A percentile compares a stretch with the other conserved stretches of the same genome.
These are phyloP conservation scores for Marcusenius ussheri DNA, from an alignment of 2,113 vertebrate genomes.

Conservation along the genomic window DNA sequence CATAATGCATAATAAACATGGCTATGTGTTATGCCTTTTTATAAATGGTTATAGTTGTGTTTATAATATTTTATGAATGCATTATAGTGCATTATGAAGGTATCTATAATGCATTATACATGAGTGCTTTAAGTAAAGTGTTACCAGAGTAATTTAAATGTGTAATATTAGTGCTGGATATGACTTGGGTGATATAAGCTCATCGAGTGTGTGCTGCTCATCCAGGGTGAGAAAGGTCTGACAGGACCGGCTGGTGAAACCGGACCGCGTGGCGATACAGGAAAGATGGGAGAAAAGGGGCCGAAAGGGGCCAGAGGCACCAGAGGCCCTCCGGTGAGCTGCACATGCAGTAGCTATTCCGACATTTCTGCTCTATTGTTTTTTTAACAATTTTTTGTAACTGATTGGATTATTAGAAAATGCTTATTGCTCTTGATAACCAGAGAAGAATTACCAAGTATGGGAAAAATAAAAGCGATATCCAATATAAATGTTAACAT, in stretches of 20 bases:
- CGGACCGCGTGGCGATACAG: constrained; percentile 68
- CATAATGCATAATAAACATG: background rate
- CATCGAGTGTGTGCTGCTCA: constrained; percentile 20
- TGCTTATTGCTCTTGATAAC: background rate
- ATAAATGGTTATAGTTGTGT: background rate
- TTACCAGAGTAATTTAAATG: background rate
- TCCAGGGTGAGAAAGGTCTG: constrained; percentile 81
- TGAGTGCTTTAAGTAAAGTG: background rate
- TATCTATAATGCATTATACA: background rate
- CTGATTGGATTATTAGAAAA: background rate
- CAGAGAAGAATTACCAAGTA: background rate
- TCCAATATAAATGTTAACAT: background rate
- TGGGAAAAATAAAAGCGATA: background rate
- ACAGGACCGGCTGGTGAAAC: constrained; percentile 71
- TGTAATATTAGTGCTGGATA: background rate
- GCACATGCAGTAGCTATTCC: background rate
- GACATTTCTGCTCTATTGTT: background rate
- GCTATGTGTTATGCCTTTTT: background rate
- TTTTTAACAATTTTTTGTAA: background rate
- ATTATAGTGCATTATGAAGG: background rate
- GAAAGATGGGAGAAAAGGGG: constrained; percentile 68
- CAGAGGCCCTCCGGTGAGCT: constrained; percentile 77
- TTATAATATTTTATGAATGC: background rate
- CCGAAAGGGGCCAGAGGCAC: constrained; percentile 88
- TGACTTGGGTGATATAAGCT: background rate